phyloP scores from a whole-genome alignment of 2,888 invertebrate genomes.

The Latrodectus hesperus region DNA sequence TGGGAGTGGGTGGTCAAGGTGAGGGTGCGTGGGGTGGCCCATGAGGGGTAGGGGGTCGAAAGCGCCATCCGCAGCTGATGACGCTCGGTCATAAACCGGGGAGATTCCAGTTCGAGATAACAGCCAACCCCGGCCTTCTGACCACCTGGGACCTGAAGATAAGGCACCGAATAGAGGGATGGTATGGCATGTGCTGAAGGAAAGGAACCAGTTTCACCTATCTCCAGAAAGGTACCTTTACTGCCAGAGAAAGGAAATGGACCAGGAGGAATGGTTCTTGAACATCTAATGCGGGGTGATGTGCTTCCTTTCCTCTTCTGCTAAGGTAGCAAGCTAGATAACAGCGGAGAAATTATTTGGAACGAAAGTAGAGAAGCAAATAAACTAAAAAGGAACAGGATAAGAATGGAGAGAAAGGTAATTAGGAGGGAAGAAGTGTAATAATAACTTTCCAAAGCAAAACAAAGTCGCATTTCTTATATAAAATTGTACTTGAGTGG shows the following conservation, averaged over 20 bases:
- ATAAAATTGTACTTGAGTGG: too few relatives aligned
- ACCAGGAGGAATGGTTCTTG: neutral
- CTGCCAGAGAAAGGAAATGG: constrained; percentile 1
- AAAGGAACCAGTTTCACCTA: constrained; percentile 13
- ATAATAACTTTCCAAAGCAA: neutral
- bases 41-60: constrained; percentile 5
- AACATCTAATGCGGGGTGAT: neutral
- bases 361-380: neutral
- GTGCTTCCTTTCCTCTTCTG: neutral
- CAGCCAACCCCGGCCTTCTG: constrained; percentile 16
- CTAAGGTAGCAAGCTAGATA: neutral
- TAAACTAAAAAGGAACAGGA: neutral
- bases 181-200: neutral
- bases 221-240: constrained; percentile 16
- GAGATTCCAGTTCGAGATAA: constrained; percentile 55
- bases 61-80: constrained; percentile 46
- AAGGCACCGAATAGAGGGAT: constrained; percentile 8
- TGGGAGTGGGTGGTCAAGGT: too few relatives aligned
- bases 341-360: neutral
- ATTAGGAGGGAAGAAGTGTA: neutral
- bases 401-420: neutral
- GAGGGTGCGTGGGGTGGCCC: too few relatives aligned
- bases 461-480: too few relatives aligned
- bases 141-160: constrained; percentile 62
- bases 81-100: constrained; percentile 59